A percentile compares a stretch with the other conserved stretches of the same genome.
Evolutionary conservation across 30 jellyfish, hydroid and myxozoan genomes (phyloP).

Genomic region (Clytia hemisphaerica): DNA sequence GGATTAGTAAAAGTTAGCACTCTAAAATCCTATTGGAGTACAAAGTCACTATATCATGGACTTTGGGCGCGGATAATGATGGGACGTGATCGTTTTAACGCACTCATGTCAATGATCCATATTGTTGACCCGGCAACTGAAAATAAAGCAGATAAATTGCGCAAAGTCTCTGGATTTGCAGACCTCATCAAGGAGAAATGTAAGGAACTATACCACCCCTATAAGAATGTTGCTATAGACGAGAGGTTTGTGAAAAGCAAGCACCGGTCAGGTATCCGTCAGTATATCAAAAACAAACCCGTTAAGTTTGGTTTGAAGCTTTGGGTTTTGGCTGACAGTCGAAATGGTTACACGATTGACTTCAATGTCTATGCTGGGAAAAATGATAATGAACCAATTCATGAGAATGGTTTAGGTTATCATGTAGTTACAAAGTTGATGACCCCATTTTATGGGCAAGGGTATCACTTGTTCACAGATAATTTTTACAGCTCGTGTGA

Average conservation of each 20-base stretch:
- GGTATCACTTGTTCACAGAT: slow-evolving; percentile 18
- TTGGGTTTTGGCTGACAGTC: slow-evolving; percentile 29
- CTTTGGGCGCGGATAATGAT: too few relatives aligned
- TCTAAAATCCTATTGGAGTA: too few relatives aligned
- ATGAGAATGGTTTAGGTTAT: slow-evolving; percentile 10
- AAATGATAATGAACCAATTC: too few relatives aligned
- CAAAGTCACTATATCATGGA: too few relatives aligned
- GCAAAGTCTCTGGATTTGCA: background rate
- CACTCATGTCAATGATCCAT: slow-evolving; percentile 1
- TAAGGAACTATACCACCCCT: slow-evolving; percentile 14
- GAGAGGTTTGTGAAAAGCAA: slow-evolving; percentile 25
- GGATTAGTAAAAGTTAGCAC: too few relatives aligned
- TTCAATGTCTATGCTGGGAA: slow-evolving; percentile 28
- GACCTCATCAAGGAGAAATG: slow-evolving; percentile 10
- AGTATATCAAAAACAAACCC: slow-evolving; percentile 17
- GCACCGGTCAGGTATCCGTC: slow-evolving; percentile 6
- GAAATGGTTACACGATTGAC: slow-evolving; percentile 20
- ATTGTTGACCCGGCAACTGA: slow-evolving; percentile 13
- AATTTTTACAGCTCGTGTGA: slow-evolving; percentile 6
- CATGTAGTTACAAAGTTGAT: slow-evolving; percentile 13
- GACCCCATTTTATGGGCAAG: background rate
- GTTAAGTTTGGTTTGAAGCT: slow-evolving; percentile 25
- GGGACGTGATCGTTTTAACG: too few relatives aligned
- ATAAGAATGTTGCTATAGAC: slow-evolving; percentile 10
- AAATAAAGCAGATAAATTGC: slow-evolving; percentile 11